phyloP scores from a whole-genome alignment of 2,888 invertebrate genomes.

The Chouioia cunea region DNA sequence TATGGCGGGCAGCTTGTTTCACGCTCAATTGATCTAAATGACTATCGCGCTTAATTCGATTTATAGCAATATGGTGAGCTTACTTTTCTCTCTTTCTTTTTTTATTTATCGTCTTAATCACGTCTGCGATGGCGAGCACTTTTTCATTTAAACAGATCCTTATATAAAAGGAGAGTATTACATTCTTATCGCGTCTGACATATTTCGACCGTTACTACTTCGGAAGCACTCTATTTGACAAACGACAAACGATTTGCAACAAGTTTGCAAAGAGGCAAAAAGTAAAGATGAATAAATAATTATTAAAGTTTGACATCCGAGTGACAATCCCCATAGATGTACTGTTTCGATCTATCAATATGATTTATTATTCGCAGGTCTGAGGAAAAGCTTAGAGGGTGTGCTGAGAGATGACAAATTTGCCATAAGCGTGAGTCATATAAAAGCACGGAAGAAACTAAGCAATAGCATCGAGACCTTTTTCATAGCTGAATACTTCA shows the following conservation, averaged over 20 bases:
- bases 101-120: background rate
- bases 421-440: slow-evolving; percentile 71
- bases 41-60: slow-evolving; percentile 32
- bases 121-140: background rate
- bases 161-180: background rate
- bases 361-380: too few species aligned
- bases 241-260: too few species aligned
- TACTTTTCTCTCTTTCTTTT: background rate
- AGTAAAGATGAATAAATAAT: too few species aligned
- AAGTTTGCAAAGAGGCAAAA: too few species aligned
- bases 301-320: background rate
- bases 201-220: slow-evolving; percentile 30
- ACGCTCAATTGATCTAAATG: slow-evolving; percentile 39
- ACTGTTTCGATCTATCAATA: background rate
- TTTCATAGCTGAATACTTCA: slow-evolving; percentile 72
- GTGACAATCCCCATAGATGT: too few species aligned
- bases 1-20: background rate
- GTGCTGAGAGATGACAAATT: slow-evolving; percentile 71
- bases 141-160: background rate
- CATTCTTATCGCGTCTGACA: slow-evolving; percentile 24
- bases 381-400: slow-evolving; percentile 70
- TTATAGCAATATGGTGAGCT: background rate
- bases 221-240: background rate
- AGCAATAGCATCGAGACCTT: slow-evolving; percentile 70
- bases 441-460: slow-evolving; percentile 69